Conservation (phyloP, 1,140 invertebrate species). For the Sinella curviseta region DNA sequence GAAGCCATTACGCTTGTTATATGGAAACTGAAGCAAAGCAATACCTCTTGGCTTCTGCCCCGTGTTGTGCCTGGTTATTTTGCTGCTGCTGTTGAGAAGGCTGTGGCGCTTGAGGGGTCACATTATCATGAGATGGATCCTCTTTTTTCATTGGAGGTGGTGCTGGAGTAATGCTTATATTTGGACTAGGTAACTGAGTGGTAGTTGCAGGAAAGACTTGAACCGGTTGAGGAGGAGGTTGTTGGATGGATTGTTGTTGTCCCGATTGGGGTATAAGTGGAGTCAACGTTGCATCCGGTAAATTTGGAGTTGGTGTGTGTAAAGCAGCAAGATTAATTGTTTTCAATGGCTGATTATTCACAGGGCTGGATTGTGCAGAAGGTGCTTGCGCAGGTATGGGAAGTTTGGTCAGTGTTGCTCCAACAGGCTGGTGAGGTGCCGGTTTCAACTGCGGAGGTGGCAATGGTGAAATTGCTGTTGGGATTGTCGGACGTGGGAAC, state of each 20-base stretch:
- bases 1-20: background rate
- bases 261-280: constrained; percentile 40
- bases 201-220: constrained; percentile 42
- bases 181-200: constrained; percentile 48
- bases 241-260: constrained; percentile 29
- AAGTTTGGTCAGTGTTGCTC: constrained; percentile 41
- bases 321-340: constrained; percentile 47
- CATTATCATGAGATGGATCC: constrained; percentile 26
- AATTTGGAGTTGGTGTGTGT: constrained; percentile 43
- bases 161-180: constrained; percentile 45
- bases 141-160: constrained; percentile 40
- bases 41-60: background rate
- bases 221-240: constrained; percentile 34
- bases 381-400: constrained; percentile 11
- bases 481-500: constrained; percentile 51
- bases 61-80: background rate
- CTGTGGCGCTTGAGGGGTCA: background rate
- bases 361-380: constrained; percentile 9
- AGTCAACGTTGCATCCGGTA: constrained; percentile 47
- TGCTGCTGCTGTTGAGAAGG: background rate
- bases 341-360: constrained; percentile 41
- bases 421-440: constrained; percentile 18
- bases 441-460: constrained; percentile 52
- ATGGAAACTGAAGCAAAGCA: background rate
- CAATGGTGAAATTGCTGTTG: constrained; percentile 51